Evolutionary conservation across 2,888 invertebrate species (phyloP), one percentile per base, ranked within the genome.

Genomic region (Oligia fasciuncula): DNA sequence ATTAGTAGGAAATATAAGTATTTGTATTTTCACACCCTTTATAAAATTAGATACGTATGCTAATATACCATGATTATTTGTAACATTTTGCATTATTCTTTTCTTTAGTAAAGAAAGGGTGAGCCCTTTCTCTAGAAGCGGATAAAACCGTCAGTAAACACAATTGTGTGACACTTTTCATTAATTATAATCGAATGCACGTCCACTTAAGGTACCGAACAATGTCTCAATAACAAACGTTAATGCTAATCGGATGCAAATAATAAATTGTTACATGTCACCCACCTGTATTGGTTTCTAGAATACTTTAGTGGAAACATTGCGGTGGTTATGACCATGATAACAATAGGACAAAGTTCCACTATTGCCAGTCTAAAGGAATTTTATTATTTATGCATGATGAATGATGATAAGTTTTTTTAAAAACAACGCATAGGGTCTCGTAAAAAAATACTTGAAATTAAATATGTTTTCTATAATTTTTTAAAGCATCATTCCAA

Each of bases 221-320:
- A 83, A 77, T 83, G 72, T 80, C 62, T 75, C 69, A 63, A 70
- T 74, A 73, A 67, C 60, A 85, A 85, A 82, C 73, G 68, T 68
- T 67, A 79, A 88, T 87, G 89, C 79, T 84, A 90, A 88, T 85
- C 81, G 68, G 60, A 90, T 90, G 89, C 84, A 87, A 89, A 90
- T 87, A 79, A 85, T 87, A 85, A 85, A 85, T 85, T 85, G 80
- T 85, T 82, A 83, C 80, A 73, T 85, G 89, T 84, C 90, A 84
- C 81, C 69, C 71, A 77, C 57, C 60, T 51, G 17, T 65, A 71
- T 54, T 46, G 76, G 69, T 87, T 87, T 76, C 69, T 70, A 70
- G 35, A 86, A 67, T 84, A 74, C 13, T 60, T 63, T 75, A 71
- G 1, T 60, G 62, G 76, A 62, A 74, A 68, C 29, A 75, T 79